Evolutionary conservation across 1,140 invertebrate genomes (phyloP), one percentile per base, ranked within the genome.

Genomic region (Heliconius hewitsoni): DNA sequence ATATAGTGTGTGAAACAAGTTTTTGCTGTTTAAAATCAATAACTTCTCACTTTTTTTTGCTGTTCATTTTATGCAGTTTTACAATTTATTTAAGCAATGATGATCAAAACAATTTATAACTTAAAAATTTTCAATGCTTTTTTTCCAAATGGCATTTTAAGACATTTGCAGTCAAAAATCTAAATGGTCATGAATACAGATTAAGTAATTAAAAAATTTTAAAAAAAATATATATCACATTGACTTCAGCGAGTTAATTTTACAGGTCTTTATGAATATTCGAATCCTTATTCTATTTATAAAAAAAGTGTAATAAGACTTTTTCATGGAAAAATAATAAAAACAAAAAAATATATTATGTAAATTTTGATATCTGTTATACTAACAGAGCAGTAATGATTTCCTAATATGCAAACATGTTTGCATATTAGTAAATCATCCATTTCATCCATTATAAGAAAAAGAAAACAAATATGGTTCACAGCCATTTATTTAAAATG

Each of bases 151-250:
- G 60, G 27, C 60, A 66, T 66, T 66, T 66, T 57, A 57, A 57
- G 60, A 66, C 60, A 66, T 66, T 66, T 66, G 11, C 60, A 30
- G 23, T 66, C 27, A 66, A 66, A 57, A 66, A 66, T 30, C 27
- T 9, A 16, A 30, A 66, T 66, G 60, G 60, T 66, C 60, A 13
- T 66, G 60, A 66, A 66, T 66, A 66, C 13, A 66, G 60, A 66
- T 11, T 66, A 66, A 66, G 3, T 27, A 66, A 66, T 16, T 0
- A 27, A 66, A 66, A n/a, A n/a, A n/a, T n/a, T n/a, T n/a, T n/a
- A n/a, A n/a, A n/a, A n/a, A n/a, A n/a, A n/a, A n/a, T n/a, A n/a
- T n/a, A n/a, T n/a, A n/a, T 57, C 9, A 57, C n/a, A 57, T n/a
- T 57, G n/a, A 19, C 50, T 46, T 46, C 13, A 37, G 34, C 34